Evolutionary conservation across 2,888 invertebrate genomes (phyloP).

Genomic region (Melanargia galathea): DNA sequence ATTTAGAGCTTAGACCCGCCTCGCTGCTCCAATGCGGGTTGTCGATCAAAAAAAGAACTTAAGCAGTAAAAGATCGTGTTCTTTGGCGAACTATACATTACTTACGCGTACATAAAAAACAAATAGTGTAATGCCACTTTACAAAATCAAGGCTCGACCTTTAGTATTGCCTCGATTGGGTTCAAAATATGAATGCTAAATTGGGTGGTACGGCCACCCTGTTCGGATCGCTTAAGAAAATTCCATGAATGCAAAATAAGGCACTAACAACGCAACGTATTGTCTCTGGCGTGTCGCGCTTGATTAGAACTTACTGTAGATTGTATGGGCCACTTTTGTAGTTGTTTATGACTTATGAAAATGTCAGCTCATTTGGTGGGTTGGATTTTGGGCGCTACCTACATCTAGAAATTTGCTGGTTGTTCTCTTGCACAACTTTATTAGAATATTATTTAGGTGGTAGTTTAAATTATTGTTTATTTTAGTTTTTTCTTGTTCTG

Average conservation of each 20-base stretch:
- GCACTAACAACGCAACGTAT: slow-evolving; percentile 63
- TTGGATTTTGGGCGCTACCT: slow-evolving; percentile 10
- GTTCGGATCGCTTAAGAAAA: slow-evolving; percentile 73
- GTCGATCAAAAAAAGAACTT: no score
- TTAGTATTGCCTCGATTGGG: slow-evolving; percentile 72
- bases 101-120: no score
- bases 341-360: slow-evolving; percentile 42
- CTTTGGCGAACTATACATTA: no score
- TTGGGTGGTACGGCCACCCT: slow-evolving; percentile 67
- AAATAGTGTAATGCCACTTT: slow-evolving; percentile 22
- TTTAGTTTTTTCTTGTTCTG: no score
- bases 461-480: neutral
- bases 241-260: slow-evolving; percentile 80
- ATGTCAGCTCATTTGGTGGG: slow-evolving; percentile 33
- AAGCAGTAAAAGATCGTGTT: no score
- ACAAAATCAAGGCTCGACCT: slow-evolving; percentile 56
- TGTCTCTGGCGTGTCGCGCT: slow-evolving; percentile 63
- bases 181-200: slow-evolving; percentile 77
- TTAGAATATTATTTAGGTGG: neutral
- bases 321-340: slow-evolving; percentile 46
- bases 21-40: no score
- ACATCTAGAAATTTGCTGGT: neutral
- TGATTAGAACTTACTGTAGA: slow-evolving; percentile 65
- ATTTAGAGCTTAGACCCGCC: no score
- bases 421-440: neutral